Evolutionary conservation across 2,113 vertebrate species (phyloP).

Genomic region (Nematolebias whitei): DNA sequence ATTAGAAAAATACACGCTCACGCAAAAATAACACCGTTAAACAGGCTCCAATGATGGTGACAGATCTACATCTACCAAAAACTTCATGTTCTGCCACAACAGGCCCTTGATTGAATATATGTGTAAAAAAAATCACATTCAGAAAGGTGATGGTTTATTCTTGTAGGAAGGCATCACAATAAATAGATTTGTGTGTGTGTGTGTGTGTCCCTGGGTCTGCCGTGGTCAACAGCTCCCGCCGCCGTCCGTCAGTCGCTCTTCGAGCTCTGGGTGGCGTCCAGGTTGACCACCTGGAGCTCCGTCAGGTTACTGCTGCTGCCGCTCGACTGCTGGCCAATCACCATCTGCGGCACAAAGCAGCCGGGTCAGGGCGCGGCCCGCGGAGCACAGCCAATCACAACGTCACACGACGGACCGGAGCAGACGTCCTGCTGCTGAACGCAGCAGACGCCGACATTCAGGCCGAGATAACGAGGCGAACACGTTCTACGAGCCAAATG

Average conservation of each 20-base stretch:
- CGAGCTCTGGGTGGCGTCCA: conserved; percentile 88
- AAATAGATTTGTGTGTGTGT: conserved; percentile 86
- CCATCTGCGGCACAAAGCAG: conserved; percentile 86
- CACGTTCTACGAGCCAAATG: too few relatives aligned
- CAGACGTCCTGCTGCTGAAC: too few relatives aligned
- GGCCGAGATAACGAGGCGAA: too few relatives aligned
- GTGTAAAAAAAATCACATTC: conserved; percentile 65
- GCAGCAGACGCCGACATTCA: too few relatives aligned
- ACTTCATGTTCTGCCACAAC: conserved; percentile 57
- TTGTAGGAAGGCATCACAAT: conserved; percentile 93
- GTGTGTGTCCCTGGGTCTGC: conserved; percentile 22
- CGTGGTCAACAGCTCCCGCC: conserved; percentile 36
- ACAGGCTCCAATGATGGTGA: conserved; percentile 56
- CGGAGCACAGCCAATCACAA: conserved; percentile 26
- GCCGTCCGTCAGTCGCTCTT: conserved; percentile 88
- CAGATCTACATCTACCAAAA: conserved; percentile 58
- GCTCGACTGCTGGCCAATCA: conserved; percentile 96
- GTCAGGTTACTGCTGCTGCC: conserved; percentile 94
- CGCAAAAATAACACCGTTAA: conserved; percentile 66
- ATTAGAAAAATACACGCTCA: conserved; percentile 26
- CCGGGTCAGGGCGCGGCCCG: conserved; percentile 4
- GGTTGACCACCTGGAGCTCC: conserved; percentile 95
- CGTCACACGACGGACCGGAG: conserved; percentile 17
- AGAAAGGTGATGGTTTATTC: conserved; percentile 62
- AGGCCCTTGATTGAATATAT: conserved; percentile 55